Conservation (phyloP, 2,888 invertebrate genomes). For the Tipula lateralis region DNA sequence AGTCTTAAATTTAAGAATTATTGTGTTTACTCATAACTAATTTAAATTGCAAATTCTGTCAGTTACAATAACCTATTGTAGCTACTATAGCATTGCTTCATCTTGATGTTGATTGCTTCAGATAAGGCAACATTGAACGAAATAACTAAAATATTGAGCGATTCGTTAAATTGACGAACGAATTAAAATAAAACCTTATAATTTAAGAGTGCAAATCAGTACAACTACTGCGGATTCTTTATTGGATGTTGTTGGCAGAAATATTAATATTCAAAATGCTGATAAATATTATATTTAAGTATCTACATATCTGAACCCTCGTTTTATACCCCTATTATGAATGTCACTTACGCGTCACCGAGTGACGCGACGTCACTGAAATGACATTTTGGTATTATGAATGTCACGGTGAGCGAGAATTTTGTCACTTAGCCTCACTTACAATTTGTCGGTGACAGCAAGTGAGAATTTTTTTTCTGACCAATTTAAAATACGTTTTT, state of each 20-base stretch:
- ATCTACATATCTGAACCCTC: not conserved
- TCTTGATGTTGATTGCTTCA: not conserved
- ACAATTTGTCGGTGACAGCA: too few species aligned
- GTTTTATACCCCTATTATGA: too few species aligned
- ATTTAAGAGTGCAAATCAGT: not conserved
- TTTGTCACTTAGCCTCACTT: too few species aligned
- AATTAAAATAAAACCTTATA: not conserved
- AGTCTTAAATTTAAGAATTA: not conserved
- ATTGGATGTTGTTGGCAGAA: not conserved
- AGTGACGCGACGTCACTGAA: too few species aligned
- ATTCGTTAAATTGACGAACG: not conserved
- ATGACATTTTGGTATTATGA: too few species aligned
- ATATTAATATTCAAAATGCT: not conserved
- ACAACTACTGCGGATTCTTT: not conserved
- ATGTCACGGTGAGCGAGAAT: too few species aligned
- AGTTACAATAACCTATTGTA: not conserved
- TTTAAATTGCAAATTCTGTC: not conserved
- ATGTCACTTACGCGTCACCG: too few species aligned
- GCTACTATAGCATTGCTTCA: not conserved
- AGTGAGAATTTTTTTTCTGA: too few species aligned
- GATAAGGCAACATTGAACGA: not conserved
- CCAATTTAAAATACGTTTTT: too few species aligned
- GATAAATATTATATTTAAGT: not conserved
- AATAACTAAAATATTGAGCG: not conserved
- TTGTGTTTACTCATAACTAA: not conserved